Evolutionary conservation across 2,113 vertebrate species (phyloP), one percentile per base, ranked within the genome.

Genomic region (Campylomormyrus numenius): DNA sequence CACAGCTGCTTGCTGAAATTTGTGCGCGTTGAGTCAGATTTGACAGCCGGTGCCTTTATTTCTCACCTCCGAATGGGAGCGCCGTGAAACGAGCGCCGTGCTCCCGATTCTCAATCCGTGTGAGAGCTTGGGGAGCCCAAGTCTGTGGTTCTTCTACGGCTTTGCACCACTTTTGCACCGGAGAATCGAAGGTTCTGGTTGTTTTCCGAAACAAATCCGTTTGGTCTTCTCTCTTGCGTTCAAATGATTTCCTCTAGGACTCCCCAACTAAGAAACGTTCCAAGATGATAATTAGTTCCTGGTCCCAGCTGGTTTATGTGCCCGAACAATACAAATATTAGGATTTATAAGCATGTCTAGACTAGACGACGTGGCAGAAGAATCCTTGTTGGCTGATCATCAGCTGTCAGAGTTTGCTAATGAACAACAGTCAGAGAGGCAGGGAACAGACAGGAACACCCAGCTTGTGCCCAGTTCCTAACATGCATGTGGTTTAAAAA

Each of bases 271-370:
- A 90, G 83, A 91, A 89, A 88, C 46, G 62, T 91, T 93, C 90
- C 89, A 80, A 91, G 87, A 91, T 92, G 92, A 93, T 93, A 93
- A 92, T 93, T 93, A 91, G 90, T 91, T 91, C 91, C 66, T 86
- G 90, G 90, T 91, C 91, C 77, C 92, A 91, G 92, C 88, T 92
- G 92, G 90, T 92, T 92, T 90, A 84, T 91, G 90, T 87, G 58
- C 86, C 90, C 90, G 90, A 92, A 93, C 91, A 93, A 91, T 92
- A 88, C 87, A 74, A 90, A 90, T 77, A 89, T 92, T 89, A 91
- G 90, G 83, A 85, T 85, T 85, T 89, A 90, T 88, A 88, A 62
- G 56, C 90, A 88, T 92, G 91, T 92, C 90, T 92, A 90, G 91
- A 92, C 90, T 92, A 91, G 88, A 88, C 45, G 56, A 92, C 85